Evolutionary conservation across 2,113 vertebrate genomes (phyloP), one percentile per base, ranked within the genome.

Genomic region (Spheniscus mendiculus): DNA sequence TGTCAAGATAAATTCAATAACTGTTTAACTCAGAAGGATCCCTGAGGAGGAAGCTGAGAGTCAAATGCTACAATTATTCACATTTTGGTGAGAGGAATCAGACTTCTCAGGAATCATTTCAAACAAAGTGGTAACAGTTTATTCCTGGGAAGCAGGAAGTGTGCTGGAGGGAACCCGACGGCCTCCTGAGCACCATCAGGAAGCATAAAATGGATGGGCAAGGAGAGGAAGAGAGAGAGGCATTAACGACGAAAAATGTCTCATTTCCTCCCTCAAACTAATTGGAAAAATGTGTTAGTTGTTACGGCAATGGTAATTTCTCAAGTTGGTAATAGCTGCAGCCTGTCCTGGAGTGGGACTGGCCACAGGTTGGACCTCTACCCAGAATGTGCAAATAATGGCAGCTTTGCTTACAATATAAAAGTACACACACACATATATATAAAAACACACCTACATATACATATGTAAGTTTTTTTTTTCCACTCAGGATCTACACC

Each of bases 231-330:
- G 62, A 93, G 74, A 95, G 93, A 96, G 96, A 98, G 83, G 90
- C 88, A 96, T 94, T 97, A 97, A 86, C 29, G 26, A 98, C 97
- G 92, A 97, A 96, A 97, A 96, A 97, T 95, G 67, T 93, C 90
- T 96, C 78, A 89, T 97, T 98, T 94, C 50, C 79, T 78, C 44
- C 45, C 52, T 78, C 70, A 83, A 79, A 42, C 74, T 97, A 97
- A 97, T 96, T 94, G 91, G 81, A 90, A 96, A 97, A 98, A 97
- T 95, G 73, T 96, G 89, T 94, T 97, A 92, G 87, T 81, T 49
- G 94, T 95, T 95, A 80, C 90, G 50, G 72, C 38, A 83, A 69
- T 38, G 80, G 59, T 69, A 87, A 92, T 97, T 98, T 97, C 94
- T 97, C 93, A 93, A 82, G 80, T 83, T 89, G 69, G 67, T 92